Evolutionary conservation across 2,888 invertebrate genomes (phyloP).

Genomic region (Mantis religiosa): DNA sequence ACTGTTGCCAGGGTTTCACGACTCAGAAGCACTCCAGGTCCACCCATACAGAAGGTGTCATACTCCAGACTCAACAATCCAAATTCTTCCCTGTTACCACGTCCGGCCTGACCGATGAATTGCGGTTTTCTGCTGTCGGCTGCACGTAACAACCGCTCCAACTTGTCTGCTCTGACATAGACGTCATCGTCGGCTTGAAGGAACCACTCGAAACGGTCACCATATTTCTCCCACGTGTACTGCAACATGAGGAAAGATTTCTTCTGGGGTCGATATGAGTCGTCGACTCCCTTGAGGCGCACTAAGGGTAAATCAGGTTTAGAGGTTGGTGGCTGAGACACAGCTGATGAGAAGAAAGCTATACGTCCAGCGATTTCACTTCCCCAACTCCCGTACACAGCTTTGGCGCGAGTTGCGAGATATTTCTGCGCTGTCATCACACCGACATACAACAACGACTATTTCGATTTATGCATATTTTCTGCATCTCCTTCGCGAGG

Average conservation of each 20-base stretch:
- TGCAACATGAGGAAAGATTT: conserved; percentile 94
- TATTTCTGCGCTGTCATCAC: conserved; percentile 97
- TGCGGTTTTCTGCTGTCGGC: conserved; percentile 83
- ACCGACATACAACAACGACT: conserved; percentile 70
- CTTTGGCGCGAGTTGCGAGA: conserved; percentile 79
- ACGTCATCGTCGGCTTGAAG: conserved; percentile 97
- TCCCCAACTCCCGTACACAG: conserved; percentile 94
- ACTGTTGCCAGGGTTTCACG: conserved; percentile 78
- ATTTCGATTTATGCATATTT: conserved; percentile 26
- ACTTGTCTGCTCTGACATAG: conserved; percentile 80
- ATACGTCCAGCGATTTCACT: conserved; percentile 83
- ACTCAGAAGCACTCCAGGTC: conserved; percentile 91
- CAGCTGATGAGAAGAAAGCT: conserved; percentile 84
- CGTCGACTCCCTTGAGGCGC: conserved; percentile 82
- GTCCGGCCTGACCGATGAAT: conserved; percentile 72
- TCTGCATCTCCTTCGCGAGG: not conserved
- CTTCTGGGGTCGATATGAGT: conserved; percentile 97
- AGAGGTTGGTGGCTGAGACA: conserved; percentile 51
- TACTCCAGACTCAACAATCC: conserved; percentile 83
- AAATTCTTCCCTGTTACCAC: conserved; percentile 82
- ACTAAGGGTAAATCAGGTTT: conserved; percentile 73
- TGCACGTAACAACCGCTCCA: conserved; percentile 47
- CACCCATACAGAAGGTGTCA: conserved; percentile 99
- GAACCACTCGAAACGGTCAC: conserved; percentile 93
- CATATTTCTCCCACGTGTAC: conserved; percentile 89